Evolutionary conservation across 2,113 vertebrate species (phyloP).

Genomic region (Anhinga rufa): DNA sequence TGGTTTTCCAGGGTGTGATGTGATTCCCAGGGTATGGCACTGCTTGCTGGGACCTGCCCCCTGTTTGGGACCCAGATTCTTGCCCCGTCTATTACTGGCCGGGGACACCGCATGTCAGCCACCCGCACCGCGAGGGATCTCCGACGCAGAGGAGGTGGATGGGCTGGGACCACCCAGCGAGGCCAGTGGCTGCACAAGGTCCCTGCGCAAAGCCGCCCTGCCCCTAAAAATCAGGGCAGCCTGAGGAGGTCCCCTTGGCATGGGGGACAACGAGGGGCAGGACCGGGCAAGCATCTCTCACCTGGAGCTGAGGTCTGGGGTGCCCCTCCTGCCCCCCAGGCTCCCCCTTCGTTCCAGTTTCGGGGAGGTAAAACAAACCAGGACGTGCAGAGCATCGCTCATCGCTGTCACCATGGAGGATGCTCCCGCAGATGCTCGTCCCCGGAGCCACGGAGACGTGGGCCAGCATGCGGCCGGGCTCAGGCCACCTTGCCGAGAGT

Average conservation of each 20-base stretch:
- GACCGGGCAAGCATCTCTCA: rapidly evolving
- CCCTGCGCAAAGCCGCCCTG: neutral
- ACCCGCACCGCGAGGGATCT: neutral
- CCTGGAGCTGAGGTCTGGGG: rapidly evolving
- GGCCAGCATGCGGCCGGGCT: rapidly evolving
- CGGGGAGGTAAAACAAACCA: rapidly evolving
- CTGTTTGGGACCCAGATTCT: neutral
- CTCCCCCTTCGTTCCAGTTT: rapidly evolving
- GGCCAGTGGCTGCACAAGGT: neutral
- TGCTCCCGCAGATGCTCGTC: rapidly evolving
- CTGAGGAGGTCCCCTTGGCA: rapidly evolving
- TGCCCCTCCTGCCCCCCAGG: rapidly evolving
- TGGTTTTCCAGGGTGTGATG: neutral
- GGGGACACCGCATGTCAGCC: neutral
- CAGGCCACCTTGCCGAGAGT: rapidly evolving
- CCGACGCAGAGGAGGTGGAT: neutral
- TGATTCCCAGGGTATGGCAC: neutral
- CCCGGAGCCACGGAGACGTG: rapidly evolving
- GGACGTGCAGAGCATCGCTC: rapidly evolving
- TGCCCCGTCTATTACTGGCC: rapidly evolving
- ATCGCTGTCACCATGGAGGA: rapidly evolving
- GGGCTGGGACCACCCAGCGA: neutral
- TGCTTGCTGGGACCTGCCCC: neutral
- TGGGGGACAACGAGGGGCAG: neutral
- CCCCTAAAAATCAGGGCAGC: neutral